Conservation (phyloP, 2,888 invertebrate species). For the Ectemnius cavifrons region DNA sequence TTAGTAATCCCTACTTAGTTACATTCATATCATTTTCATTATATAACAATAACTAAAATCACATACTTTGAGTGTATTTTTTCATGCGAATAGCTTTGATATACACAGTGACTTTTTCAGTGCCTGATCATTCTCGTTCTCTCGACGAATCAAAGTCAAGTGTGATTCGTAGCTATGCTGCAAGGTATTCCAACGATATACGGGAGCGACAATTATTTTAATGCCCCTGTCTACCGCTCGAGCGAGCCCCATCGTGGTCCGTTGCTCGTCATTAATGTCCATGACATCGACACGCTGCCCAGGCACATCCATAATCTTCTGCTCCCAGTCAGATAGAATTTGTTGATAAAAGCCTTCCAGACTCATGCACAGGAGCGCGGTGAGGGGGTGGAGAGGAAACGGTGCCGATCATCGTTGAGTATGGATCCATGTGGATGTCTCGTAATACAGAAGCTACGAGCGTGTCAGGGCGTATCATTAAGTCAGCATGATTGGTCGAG, state of each 20-base stretch:
- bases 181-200: conserved; percentile 38
- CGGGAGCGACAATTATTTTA: conserved; percentile 49
- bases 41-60: neutral
- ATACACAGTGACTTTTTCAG: neutral
- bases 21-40: neutral
- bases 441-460: no score
- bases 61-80: neutral
- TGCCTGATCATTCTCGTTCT: no score
- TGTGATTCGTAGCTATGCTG: conserved; percentile 18
- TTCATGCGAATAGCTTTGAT: no score
- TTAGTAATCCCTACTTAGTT: neutral
- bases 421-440: no score
- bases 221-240: conserved; percentile 34
- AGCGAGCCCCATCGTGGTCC: conserved; percentile 30
- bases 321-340: conserved; percentile 27
- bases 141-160: no score
- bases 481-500: no score
- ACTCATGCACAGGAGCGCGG: neutral
- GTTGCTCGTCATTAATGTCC: conserved; percentile 23
- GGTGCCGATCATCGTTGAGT: neutral
- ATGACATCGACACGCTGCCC: conserved; percentile 24
- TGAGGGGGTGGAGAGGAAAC: no score
- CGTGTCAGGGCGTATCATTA: no score
- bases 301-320: conserved; percentile 22
- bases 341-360: conserved; percentile 36